Base-by-base conservation (phyloP, 2,113 vertebrate species). In the Crotalus viridis region DNA sequence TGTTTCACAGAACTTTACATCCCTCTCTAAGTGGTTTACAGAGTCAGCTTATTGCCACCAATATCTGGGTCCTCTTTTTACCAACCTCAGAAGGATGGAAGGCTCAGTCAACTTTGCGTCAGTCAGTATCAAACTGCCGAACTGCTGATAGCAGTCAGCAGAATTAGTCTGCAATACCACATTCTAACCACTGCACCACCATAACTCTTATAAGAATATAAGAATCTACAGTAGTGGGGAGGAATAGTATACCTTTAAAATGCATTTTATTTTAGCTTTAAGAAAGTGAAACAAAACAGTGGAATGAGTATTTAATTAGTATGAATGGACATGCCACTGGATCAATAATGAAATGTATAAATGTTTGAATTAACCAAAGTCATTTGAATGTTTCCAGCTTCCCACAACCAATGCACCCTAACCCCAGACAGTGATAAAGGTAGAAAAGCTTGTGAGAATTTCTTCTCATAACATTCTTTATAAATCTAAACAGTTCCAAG, bases 401-500 rank as follows among this genome's bases (percentile, higher is more conserved):
- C 6, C 21, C 43, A 33, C 43, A 85, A 56, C 69, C 4, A 1
- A 5, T 48, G 26, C 24, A 4, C 10, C 19, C 5, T 1, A 10
- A 39, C 19, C 33, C 51, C 21, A 64, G 5, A 10, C 46, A 87
- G 19, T 39, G 48, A 5, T 52, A 93, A 46, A 48, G 19, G 19
- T 88, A 55, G 1, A 92, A 92, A 90, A 59, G 19, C 57, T 57
- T 22, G 26, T 85, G 46, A 89, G 19, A 8, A 39, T 33, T 93
- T 89, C 28, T 28, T 61, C 55, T 86, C 4, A 5, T 55, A 33
- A 51, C 19, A 4, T 61, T 86, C 46, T 43, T n/a, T 52, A 39
- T 90, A 93, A 92, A 74, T 61, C 51, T 56, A 74, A 93, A 90
- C 19, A 48, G 90, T 59, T 28, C n/a, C 74, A 22, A 56, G 22